Percentiles rank a stretch among this genome's conserved stretches.
Evolutionary conservation across 2,113 vertebrate genomes (phyloP).

Genomic region (Xenus cinereus): DNA sequence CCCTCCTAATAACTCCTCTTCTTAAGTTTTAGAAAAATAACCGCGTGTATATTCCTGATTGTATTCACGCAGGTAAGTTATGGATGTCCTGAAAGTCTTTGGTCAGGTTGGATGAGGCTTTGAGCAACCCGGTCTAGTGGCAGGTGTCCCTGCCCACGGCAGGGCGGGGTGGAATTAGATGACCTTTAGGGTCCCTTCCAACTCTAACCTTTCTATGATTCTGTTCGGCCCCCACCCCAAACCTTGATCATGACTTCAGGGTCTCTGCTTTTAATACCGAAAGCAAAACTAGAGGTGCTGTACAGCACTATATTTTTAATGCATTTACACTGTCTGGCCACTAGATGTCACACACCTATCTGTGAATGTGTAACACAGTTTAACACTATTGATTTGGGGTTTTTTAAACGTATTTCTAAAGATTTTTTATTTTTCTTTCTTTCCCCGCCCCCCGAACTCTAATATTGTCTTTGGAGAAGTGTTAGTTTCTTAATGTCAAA

Average conservation of each 20-base stretch:
- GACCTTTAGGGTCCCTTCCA: not conserved
- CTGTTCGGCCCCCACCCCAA: fast-evolving
- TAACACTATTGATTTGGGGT: not conserved
- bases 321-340: constrained; percentile 9
- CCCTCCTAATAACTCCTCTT: not conserved
- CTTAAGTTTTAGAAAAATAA: not conserved
- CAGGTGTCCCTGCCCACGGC: not conserved
- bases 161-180: not conserved
- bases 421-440: not conserved
- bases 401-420: not conserved
- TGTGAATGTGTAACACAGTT: not conserved
- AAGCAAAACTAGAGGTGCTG: not conserved
- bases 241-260: not conserved
- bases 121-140: not conserved
- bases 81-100: not conserved
- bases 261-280: not conserved
- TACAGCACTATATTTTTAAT: not conserved
- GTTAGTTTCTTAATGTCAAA: not conserved
- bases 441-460: not conserved
- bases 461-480: not conserved
- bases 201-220: not conserved
- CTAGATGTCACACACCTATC: constrained; percentile 63
- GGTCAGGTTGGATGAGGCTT: not conserved
- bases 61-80: not conserved
- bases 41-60: not conserved